Conservation (phyloP, 2,113 vertebrate species). For the Lamprologus speciosus region DNA sequence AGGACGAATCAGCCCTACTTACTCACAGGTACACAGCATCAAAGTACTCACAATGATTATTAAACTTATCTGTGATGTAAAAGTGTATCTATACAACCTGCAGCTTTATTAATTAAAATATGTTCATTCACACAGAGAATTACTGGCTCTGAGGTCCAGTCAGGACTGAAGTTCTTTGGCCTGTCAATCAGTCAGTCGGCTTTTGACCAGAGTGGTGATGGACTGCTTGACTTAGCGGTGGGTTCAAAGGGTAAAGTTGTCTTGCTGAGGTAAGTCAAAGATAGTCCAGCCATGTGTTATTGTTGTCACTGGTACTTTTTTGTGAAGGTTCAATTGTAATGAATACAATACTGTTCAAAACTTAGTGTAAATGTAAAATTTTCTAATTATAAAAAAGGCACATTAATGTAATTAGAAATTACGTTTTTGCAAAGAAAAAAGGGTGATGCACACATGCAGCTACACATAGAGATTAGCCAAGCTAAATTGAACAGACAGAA, state of each 20-base stretch:
- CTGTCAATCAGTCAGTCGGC: not conserved
- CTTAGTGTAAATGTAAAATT: not conserved
- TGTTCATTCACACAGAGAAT: conserved; percentile 52
- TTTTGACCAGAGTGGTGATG: not conserved
- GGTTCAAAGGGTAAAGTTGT: conserved; percentile 58
- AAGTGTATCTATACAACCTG: not conserved
- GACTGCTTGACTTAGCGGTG: not conserved
- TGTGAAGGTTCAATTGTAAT: not conserved
- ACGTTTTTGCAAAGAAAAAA: rapidly evolving
- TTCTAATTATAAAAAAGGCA: not conserved
- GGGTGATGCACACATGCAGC: not conserved
- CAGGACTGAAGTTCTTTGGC: conserved; percentile 61
- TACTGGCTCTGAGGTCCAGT: conserved; percentile 30
- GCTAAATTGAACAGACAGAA: not conserved
- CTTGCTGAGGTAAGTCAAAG: not conserved
- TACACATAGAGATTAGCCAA: not conserved
- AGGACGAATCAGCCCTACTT: conserved; percentile 8
- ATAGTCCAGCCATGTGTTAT: not conserved
- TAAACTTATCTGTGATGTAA: not conserved
- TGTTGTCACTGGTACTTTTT: not conserved
- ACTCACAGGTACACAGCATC: not conserved
- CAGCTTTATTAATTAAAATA: not conserved
- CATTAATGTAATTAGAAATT: not conserved
- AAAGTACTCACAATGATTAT: rapidly evolving
- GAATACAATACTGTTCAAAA: rapidly evolving